Base-by-base conservation (phyloP, 2,888 invertebrate species). In the Gymnoscelis rufifasciata region DNA sequence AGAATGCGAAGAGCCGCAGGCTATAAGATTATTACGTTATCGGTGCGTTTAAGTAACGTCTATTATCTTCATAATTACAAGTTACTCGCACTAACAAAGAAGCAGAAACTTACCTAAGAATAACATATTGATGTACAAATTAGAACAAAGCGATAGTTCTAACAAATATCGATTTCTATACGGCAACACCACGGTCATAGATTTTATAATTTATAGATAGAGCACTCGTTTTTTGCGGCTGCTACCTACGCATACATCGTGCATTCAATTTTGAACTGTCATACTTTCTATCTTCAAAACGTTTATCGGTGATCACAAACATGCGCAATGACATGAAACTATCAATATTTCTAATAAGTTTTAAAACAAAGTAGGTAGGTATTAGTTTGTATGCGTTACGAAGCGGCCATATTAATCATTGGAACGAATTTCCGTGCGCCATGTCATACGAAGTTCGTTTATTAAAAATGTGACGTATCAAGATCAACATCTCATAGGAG, bases 381-480 rank as follows among this genome's bases (percentile, higher is more conserved):
- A 79, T 82, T 84, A 78, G 79, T 83, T 83, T 78, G 78, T 78
- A 77, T 78, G 68, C 72, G 69, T 66, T 33, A 69, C 72, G 69
- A 72, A 72, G 72, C 80, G 74, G 81, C 76, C 77, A 80, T 88
- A 88, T 88, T 88, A 87, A 88, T 88, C 88, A 88, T 88, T 80
- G 75, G 76, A 84, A 84, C 83, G 81, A 83, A 87, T 84, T 86
- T 86, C 83, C 82, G 80, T 84, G 80, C 81, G 73, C 81, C 83
- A 78, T 86, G 86, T 86, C 86, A 86, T 86, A 86, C 80, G 73
- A 72, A 76, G 80, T 88, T 82, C 87, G 87, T 87, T 88, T 88
- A 87, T 88, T 87, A 88, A 88, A 88, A 88, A 86, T 84, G 79
- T 87, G 88, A 88, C 87, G 87, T 88, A 87, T 88, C 86, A 86